Conservation (phyloP, 2,113 vertebrate species). For the Nansenia antarctica region DNA sequence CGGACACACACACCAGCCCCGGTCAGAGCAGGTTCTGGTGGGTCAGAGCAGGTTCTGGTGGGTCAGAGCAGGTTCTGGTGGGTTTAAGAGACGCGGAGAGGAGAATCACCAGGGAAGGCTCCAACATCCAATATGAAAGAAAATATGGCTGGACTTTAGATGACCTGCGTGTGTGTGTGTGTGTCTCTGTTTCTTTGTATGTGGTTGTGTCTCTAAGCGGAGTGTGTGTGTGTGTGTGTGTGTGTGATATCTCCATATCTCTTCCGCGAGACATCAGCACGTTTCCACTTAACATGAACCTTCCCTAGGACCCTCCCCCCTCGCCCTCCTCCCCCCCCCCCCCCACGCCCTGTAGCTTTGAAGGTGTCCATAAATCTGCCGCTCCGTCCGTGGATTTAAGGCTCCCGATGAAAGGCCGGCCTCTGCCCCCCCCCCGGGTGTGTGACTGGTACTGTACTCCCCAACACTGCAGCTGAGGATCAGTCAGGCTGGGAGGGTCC, state of each 20-base stretch:
- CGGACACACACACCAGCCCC: no score
- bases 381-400: slow-evolving; percentile 10
- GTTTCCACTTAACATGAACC: slow-evolving; percentile 37
- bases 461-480: not conserved
- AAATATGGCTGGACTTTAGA: no score
- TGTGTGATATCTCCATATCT: not conserved
- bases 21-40: no score
- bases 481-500: slow-evolving; percentile 31
- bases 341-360: slow-evolving; percentile 27
- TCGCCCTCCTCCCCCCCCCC: not conserved
- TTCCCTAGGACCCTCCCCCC: slow-evolving; percentile 23
- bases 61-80: no score
- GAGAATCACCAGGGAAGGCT: not conserved
- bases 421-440: not conserved
- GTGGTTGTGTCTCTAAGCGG: not conserved
- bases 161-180: not conserved
- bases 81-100: no score
- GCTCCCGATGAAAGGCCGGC: slow-evolving; percentile 32
- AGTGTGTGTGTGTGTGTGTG: not conserved
- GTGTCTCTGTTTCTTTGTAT: not conserved
- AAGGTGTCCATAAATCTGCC: slow-evolving; percentile 60
- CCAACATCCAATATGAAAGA: not conserved
- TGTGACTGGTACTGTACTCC: not conserved
- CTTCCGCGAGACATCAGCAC: slow-evolving; percentile 6
- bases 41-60: no score